Percentiles rank a stretch among this genome's conserved stretches.
Evolutionary conservation across 2,797 vertebrate genomes (phyloP).

Genomic region (Acestrorhynchus altus): DNA sequence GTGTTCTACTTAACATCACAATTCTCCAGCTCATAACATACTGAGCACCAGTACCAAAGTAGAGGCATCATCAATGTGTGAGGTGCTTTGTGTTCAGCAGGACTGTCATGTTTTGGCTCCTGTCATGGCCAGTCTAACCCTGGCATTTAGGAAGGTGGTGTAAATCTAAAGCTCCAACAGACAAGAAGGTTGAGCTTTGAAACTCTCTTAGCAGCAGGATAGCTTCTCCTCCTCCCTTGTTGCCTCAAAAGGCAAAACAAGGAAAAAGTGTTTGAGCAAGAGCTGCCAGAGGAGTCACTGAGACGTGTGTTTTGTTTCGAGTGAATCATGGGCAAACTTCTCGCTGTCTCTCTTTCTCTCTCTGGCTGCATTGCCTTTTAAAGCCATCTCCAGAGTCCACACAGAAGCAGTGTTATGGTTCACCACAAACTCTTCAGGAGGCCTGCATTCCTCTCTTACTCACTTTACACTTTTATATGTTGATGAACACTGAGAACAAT

Average conservation of each 20-base stretch:
- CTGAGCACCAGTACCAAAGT: background rate
- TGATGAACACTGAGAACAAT: background rate
- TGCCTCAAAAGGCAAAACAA: conserved; percentile 75
- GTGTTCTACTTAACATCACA: background rate
- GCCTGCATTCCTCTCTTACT: conserved; percentile 64
- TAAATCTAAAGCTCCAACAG: conserved; percentile 49
- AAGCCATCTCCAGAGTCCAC: conserved; percentile 64
- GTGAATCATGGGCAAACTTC: conserved; percentile 48
- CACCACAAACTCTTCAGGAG: conserved; percentile 41
- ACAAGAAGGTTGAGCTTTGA: conserved; percentile 10
- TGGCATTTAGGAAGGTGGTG: conserved; percentile 54
- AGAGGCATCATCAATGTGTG: background rate
- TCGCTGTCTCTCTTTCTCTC: conserved; percentile 33
- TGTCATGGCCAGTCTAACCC: conserved; percentile 53
- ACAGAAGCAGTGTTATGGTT: conserved; percentile 55
- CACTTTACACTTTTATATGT: background rate
- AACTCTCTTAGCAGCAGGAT: conserved; percentile 25
- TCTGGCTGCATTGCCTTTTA: conserved; percentile 76
- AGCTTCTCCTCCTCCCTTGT: conserved; percentile 19
- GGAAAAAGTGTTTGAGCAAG: conserved; percentile 44
- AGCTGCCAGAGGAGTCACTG: conserved; percentile 55
- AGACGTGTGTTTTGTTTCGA: conserved; percentile 66
- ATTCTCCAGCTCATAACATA: background rate
- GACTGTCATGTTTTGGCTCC: conserved; percentile 2
- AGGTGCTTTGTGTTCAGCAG: background rate